Conservation (phyloP, 2,113 vertebrate species). For the Uropsilus gracilis region DNA sequence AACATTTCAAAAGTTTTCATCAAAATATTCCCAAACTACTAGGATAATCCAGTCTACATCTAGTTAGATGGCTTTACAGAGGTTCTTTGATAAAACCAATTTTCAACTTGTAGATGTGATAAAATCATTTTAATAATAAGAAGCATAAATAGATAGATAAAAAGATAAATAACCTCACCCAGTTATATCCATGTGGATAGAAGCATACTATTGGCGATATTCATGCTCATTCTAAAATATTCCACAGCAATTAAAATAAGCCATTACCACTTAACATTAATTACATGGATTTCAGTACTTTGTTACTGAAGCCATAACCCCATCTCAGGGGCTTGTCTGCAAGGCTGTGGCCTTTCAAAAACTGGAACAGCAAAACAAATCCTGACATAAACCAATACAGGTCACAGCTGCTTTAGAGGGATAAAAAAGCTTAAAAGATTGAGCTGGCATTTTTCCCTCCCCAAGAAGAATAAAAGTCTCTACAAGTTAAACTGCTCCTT, state of each 20-base stretch:
- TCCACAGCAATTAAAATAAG: neutral
- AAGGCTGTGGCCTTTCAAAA: conserved; percentile 54
- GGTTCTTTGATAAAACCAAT: conserved; percentile 33
- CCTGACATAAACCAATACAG: conserved; percentile 50
- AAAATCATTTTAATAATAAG: conserved; percentile 21
- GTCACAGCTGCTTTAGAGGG: conserved; percentile 59
- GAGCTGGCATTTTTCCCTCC: conserved; percentile 3
- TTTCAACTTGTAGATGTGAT: neutral
- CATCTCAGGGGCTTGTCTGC: conserved; percentile 3
- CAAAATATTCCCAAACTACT: neutral
- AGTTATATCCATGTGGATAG: neutral
- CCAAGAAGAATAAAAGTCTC: neutral
- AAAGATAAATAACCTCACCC: conserved; percentile 45
- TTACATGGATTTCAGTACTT: neutral
- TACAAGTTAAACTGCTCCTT: conserved; percentile 24
- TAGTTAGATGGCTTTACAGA: neutral
- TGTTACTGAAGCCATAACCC: neutral
- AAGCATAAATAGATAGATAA: neutral
- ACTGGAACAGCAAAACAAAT: conserved; percentile 57
- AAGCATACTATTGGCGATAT: conserved; percentile 12
- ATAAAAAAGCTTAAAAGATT: conserved; percentile 68
- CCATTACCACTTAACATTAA: conserved; percentile 17
- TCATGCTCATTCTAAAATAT: neutral
- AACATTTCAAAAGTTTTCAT: conserved; percentile 5
- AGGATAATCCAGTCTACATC: neutral